Percentiles rank a stretch among this genome's conserved stretches.
Evolutionary conservation across 2,797 vertebrate species (phyloP).

Genomic region (Rhinogobio ventralis): DNA sequence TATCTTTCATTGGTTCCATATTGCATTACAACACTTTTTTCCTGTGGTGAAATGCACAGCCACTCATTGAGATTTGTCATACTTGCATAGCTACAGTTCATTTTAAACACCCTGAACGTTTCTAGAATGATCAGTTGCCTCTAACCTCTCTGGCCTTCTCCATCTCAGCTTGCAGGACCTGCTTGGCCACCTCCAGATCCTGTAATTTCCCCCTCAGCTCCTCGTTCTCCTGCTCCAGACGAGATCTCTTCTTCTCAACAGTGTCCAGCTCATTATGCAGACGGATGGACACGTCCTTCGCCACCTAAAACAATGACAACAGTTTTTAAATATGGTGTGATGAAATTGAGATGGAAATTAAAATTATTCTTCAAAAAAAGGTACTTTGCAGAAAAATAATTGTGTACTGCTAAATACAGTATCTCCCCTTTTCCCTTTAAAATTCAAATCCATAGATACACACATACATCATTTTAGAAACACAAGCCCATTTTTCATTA

Average conservation of each 20-base stretch:
- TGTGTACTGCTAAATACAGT: background rate
- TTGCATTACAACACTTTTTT: background rate
- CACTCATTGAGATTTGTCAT: background rate
- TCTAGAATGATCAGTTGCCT: background rate
- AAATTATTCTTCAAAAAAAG: background rate
- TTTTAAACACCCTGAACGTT: background rate
- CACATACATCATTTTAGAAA: conserved; percentile 9
- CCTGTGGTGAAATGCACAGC: background rate
- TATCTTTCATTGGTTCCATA: background rate
- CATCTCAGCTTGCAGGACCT: conserved; percentile 94
- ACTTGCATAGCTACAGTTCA: background rate
- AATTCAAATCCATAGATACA: background rate
- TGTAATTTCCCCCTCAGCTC: conserved; percentile 90
- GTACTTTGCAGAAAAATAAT: background rate
- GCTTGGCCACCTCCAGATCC: conserved; percentile 93
- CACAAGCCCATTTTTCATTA: background rate
- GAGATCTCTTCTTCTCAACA: conserved; percentile 90
- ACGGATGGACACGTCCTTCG: conserved; percentile 95
- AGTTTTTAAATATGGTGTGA: background rate
- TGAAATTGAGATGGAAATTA: background rate
- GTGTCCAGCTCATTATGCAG: conserved; percentile 93
- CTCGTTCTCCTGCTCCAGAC: conserved; percentile 94
- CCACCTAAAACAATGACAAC: conserved; percentile 81
- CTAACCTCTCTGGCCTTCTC: conserved; percentile 92
- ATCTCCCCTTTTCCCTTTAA: background rate